Conservation (phyloP, 2,113 vertebrate genomes). For the Etheostoma cragini region DNA sequence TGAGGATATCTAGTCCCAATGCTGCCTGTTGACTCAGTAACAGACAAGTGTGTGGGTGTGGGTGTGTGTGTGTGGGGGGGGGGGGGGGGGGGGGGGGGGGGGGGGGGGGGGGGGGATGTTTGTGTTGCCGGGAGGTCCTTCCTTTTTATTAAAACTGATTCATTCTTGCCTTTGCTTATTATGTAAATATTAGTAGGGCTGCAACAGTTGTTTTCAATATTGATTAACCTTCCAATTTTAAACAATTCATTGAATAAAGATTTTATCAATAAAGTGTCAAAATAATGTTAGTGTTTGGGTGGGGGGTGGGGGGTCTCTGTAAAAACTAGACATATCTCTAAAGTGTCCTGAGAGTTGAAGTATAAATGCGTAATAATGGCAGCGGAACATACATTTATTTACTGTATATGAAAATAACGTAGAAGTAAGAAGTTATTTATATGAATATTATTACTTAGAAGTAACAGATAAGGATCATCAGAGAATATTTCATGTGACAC, state of each 20-base stretch:
- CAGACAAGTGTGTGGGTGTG: conserved; percentile 13
- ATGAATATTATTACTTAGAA: neutral
- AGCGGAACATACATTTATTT: no score
- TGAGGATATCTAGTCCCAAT: conserved; percentile 37
- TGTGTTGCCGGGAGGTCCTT: neutral
- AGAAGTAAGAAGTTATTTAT: no score
- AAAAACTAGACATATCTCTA: no score
- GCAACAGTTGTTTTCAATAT: neutral
- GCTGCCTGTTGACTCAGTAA: conserved; percentile 66
- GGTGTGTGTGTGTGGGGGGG: conserved; percentile 23
- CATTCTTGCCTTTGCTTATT: neutral
- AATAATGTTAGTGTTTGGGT: no score
- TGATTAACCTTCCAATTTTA: neutral
- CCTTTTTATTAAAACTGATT: neutral
- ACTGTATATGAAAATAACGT: neutral
- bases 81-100: neutral
- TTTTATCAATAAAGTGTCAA: no score
- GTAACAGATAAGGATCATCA: neutral
- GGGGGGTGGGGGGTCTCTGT: no score
- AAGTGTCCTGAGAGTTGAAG: no score
- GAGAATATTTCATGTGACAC: neutral
- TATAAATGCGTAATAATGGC: no score
- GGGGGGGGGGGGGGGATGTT: no score
- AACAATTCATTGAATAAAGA: neutral
- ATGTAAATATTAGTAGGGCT: neutral